phyloP scores from a whole-genome alignment of 2,888 invertebrate species.

The Epirrhoe alternata region DNA sequence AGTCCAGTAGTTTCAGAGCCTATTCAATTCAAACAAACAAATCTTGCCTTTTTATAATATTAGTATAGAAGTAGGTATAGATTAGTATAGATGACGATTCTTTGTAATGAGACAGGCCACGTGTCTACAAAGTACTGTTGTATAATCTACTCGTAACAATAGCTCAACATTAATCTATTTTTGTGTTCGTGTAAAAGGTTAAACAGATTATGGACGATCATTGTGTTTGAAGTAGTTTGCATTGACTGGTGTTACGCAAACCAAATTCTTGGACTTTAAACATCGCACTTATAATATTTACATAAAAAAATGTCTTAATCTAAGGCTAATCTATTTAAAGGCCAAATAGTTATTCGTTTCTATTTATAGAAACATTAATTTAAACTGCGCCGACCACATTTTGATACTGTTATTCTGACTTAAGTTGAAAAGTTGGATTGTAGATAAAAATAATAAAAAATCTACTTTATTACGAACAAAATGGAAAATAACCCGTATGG shows the following conservation, averaged over 20 bases:
- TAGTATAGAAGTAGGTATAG: too few relatives aligned
- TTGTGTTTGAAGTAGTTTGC: neutral
- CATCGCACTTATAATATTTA: neutral
- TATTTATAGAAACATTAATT: neutral
- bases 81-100: too few relatives aligned
- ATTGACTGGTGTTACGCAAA: conserved; percentile 4
- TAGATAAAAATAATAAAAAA: neutral
- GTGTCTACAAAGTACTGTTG: neutral
- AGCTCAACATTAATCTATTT: neutral
- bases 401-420: neutral
- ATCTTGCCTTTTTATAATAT: too few relatives aligned
- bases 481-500: neutral
- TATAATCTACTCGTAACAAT: neutral
- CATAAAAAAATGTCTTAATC: neutral
- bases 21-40: too few relatives aligned
- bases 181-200: neutral
- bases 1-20: too few relatives aligned
- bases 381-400: neutral
- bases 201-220: neutral
- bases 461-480: too few relatives aligned
- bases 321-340: neutral
- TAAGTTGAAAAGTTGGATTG: neutral
- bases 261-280: conserved; percentile 1
- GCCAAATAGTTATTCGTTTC: neutral
- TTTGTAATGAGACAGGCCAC: neutral